Evolutionary conservation across 2,113 vertebrate genomes (phyloP).

Genomic region (Natator depressus): DNA sequence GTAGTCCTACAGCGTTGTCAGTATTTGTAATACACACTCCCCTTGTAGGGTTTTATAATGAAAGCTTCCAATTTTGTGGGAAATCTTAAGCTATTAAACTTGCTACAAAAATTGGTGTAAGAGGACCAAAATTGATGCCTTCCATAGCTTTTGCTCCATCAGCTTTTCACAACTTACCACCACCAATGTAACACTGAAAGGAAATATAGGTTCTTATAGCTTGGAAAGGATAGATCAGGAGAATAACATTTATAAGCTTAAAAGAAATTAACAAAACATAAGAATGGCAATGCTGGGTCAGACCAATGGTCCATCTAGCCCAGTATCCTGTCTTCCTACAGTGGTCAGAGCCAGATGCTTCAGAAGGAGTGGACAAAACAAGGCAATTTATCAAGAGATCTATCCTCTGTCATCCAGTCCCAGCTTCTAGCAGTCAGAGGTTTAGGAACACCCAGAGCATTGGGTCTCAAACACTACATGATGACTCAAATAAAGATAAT

Average conservation of each 20-base stretch:
- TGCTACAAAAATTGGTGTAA: conserved; percentile 3
- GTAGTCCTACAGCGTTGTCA: background rate
- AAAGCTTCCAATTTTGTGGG: background rate
- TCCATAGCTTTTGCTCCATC: background rate
- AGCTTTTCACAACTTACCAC: conserved; percentile 18
- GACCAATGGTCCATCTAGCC: background rate
- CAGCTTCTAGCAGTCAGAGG: background rate
- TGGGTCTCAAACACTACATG: rapidly evolving
- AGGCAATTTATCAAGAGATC: background rate
- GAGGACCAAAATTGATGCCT: background rate
- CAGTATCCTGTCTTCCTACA: background rate
- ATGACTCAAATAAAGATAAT: background rate
- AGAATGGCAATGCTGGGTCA: background rate
- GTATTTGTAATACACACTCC: conserved; percentile 22
- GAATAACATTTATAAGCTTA: background rate
- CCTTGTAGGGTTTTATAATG: conserved; percentile 22
- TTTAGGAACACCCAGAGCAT: background rate
- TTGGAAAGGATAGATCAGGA: background rate
- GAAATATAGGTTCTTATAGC: background rate
- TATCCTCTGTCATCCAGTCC: background rate
- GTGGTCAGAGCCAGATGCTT: background rate
- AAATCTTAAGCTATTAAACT: background rate
- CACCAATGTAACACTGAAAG: background rate
- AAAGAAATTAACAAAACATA: background rate
- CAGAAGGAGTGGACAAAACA: background rate